A percentile compares a stretch with the other conserved stretches of the same genome.
These are phyloP conservation scores for Pao palembangensis DNA, from an alignment of 2,113 vertebrate species.

Conservation along the genomic window DNA sequence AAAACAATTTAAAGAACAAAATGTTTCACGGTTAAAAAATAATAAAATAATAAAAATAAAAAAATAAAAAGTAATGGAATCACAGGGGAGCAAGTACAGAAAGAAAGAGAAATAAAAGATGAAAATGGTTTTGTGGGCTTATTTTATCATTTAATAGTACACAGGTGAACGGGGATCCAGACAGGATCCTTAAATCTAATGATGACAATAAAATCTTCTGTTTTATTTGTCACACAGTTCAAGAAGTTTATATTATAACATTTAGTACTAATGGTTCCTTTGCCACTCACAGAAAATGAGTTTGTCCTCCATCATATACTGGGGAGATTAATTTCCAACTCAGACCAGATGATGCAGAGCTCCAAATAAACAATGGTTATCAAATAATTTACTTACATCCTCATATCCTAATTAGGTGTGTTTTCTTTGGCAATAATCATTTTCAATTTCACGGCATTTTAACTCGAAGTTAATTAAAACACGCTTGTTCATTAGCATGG, in stretches of 20 bases:
- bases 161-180: no score
- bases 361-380: slow-evolving; percentile 73
- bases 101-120: no score
- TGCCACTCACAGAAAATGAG: slow-evolving; percentile 23
- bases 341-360: slow-evolving; percentile 61
- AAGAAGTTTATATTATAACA: slow-evolving; percentile 8
- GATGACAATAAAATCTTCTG: no score
- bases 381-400: slow-evolving; percentile 70
- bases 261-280: slow-evolving; percentile 19
- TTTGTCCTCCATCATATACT: slow-evolving; percentile 20
- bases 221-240: background rate
- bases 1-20: no score
- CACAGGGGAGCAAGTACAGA: no score
- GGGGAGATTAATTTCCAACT: slow-evolving; percentile 52
- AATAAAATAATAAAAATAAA: no score
- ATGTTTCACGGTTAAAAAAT: no score
- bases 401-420: slow-evolving; percentile 78
- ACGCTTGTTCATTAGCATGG: slow-evolving; percentile 71
- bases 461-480: slow-evolving; percentile 81
- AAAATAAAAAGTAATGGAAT: no score
- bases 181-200: no score
- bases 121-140: no score
- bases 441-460: slow-evolving; percentile 82
- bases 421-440: slow-evolving; percentile 78
- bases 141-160: no score